Conservation (phyloP, 2,113 vertebrate species). For the Oenanthe oenanthe region DNA sequence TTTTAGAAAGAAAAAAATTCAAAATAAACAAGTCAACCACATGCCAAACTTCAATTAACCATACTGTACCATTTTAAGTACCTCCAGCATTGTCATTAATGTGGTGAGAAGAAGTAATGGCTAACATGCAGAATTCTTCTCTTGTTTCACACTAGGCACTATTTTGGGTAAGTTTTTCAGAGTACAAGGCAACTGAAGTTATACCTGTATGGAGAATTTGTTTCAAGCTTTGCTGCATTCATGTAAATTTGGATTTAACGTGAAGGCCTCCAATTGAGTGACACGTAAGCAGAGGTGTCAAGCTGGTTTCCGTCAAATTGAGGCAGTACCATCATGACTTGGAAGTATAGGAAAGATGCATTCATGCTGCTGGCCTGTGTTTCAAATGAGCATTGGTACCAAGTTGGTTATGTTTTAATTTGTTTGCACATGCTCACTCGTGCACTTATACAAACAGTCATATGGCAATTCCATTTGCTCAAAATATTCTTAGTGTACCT, state of each 20-base stretch:
- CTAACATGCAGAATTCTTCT: not conserved
- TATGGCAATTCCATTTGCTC: not conserved
- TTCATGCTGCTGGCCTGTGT: not conserved
- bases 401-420: not conserved
- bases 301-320: not conserved
- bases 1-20: not conserved
- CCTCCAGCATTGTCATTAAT: not conserved
- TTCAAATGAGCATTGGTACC: not conserved
- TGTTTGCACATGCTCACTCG: not conserved
- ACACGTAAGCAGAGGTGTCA: not conserved
- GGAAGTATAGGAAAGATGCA: not conserved
- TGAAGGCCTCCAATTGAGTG: not conserved
- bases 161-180: not conserved
- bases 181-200: not conserved
- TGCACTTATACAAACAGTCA: not conserved
- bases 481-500: not conserved
- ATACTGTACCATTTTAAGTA: not conserved
- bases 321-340: not conserved
- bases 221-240: accelerated
- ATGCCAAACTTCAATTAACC: not conserved
- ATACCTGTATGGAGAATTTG: not conserved
- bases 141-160: not conserved
- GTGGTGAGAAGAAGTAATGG: not conserved
- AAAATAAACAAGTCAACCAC: not conserved
- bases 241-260: not conserved